Percentiles rank a stretch among this genome's conserved stretches.
Conservation (phyloP, 2,797 vertebrate species). For the Odontamblyopus rebecca region DNA sequence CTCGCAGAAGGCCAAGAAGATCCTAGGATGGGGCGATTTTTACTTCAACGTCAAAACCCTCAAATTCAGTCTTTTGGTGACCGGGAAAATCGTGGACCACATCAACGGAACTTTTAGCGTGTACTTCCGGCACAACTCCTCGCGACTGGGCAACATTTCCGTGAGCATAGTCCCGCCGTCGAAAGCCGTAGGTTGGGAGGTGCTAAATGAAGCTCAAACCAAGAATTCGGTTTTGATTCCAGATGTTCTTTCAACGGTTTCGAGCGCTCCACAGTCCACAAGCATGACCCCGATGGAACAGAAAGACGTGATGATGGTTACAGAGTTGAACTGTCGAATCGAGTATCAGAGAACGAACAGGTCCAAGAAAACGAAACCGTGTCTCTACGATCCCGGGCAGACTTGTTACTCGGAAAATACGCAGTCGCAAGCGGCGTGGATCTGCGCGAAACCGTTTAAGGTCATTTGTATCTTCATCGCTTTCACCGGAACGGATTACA, state of each 20-base stretch:
- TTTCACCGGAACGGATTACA: slow-evolving; percentile 95
- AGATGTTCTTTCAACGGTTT: slow-evolving; percentile 57
- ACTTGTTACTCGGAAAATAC: slow-evolving; percentile 95
- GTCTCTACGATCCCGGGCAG: slow-evolving; percentile 89
- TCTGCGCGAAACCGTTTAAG: slow-evolving; percentile 96
- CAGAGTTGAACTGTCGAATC: slow-evolving; percentile 90
- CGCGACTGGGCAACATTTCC: slow-evolving; percentile 91
- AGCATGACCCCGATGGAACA: slow-evolving; percentile 45
- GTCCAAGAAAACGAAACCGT: slow-evolving; percentile 90
- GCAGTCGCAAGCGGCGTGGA: slow-evolving; percentile 94
- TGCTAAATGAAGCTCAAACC: slow-evolving; percentile 36
- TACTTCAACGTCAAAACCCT: slow-evolving; percentile 93
- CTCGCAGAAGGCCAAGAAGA: slow-evolving; percentile 86
- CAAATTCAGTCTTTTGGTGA: slow-evolving; percentile 93
- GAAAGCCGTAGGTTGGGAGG: slow-evolving; percentile 86
- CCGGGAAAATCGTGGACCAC: slow-evolving; percentile 96
- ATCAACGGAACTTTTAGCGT: slow-evolving; percentile 97
- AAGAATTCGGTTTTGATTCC: slow-evolving; percentile 61
- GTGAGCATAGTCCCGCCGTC: slow-evolving; percentile 95
- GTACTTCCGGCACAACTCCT: slow-evolving; percentile 96
- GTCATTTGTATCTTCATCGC: slow-evolving; percentile 98
- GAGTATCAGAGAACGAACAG: slow-evolving; percentile 95
- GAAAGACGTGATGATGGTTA: slow-evolving; percentile 73
- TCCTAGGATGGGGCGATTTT: slow-evolving; percentile 96
- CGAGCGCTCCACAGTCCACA: slow-evolving; percentile 76